Base-by-base conservation (phyloP, 64 coral and sea anemone species). In the Acropora yongei region DNA sequence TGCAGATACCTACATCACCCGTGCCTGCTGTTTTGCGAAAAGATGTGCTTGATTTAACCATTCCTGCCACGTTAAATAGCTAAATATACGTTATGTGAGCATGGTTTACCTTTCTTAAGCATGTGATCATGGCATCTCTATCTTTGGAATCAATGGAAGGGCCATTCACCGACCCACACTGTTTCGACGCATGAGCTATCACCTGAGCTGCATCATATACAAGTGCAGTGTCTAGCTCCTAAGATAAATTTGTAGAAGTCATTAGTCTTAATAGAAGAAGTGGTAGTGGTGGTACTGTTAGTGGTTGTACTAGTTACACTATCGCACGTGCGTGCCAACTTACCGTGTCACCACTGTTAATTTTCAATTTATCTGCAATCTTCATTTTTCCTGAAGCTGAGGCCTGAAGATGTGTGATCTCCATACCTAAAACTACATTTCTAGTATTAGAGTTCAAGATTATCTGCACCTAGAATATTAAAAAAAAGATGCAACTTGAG, bases 381-480 rank as follows among this genome's bases (percentile, higher is more conserved):
- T 58, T 5, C 55, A 5, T 58, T 57, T 50, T 19, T 1, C 19
- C 47, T 1, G 74, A 20, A 78, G 49, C 39, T 78, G 74, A 16
- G 12, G 9, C 11, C 2, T 12, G 55, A 14, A 48, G 11, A 14
- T 78, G 20, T 49, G 88, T 41, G 41, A 89, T 57, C 39, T 89
- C 63, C 57, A 89, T 44, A 48, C 55, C 44, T 68, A 89, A 2
- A 6, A 78, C 75, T n/a, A 89, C 76, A 68, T 79, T 63, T 44
- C 58, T 10, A 11, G 30, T 41, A 42, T 78, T 74, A 6, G 17
- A 78, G 9, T 13, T 67, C 9, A 89, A 45, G 58, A 79, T 78
- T 9, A 68, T 46, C 8, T 75, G 19, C 8, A 79, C 39, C 87
- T 89, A 39, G 1, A 48, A 12, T n/a, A 73, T 45, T 10, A 5